Base-by-base conservation (phyloP, 92 coral and sea anemone genomes). In the Actinernus sp. region DNA sequence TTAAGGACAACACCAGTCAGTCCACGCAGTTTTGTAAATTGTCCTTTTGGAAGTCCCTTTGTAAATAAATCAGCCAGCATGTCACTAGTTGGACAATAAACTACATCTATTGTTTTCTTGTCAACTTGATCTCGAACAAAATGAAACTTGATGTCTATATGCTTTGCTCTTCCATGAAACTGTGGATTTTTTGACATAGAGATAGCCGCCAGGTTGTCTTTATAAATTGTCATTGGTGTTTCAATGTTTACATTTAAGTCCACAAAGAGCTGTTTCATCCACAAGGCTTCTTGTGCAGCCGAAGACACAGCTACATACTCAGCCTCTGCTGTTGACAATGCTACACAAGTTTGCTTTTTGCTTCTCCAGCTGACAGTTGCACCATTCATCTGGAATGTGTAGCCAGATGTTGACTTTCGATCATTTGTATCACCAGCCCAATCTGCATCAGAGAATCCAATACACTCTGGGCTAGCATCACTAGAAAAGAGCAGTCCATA, bases 51-150 rank as follows among this genome's bases (percentile, higher is more conserved):
- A 17, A 79, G 79, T 70, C 60, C 74, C 13, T 84, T 84, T 1
- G 81, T 77, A 73, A 83, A 67, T n/a, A 75, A 60, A 40, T 75
- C 91, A 26, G 91, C 91, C 1, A 70, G 47, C 85, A 77, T 84
- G 24, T 75, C 55, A 55, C 41, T 44, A 13, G 81, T 55, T 9
- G 76, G 81, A 48, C 85, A 84, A 29, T 76, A 69, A n/a, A 51
- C 46, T 14, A 84, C 85, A n/a, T n/a, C n/a, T n/a, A n/a, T n/a
- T n/a, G n/a, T n/a, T n/a, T n/a, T n/a, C n/a, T n/a, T n/a, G n/a
- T n/a, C n/a, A n/a, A n/a, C n/a, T n/a, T n/a, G n/a, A n/a, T n/a
- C n/a, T n/a, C n/a, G n/a, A n/a, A n/a, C 12, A 11, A 46, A 7
- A 84, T 56, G 37, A 69, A 75, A 29, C 77, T 77, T 0, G 73